Conservation (phyloP, 2,888 invertebrate genomes). For the Drosophila nigricruria region DNA sequence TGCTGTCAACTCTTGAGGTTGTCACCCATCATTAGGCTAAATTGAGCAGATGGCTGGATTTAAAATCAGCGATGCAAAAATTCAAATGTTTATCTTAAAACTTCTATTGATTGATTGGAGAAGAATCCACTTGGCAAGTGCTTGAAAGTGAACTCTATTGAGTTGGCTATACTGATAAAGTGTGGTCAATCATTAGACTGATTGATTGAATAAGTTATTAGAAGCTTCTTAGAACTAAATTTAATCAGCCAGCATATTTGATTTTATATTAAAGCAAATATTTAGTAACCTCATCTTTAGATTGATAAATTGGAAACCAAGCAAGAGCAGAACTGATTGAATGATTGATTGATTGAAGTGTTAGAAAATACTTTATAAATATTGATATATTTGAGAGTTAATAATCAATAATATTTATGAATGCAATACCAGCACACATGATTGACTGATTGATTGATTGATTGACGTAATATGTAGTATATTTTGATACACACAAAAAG, state of each 20-base stretch:
- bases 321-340: background rate
- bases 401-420: background rate
- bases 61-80: constrained; percentile 36
- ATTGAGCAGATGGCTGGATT: constrained; percentile 51
- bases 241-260: background rate
- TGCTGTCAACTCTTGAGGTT: constrained; percentile 54
- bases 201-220: background rate
- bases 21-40: constrained; percentile 31
- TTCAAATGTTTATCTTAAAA: constrained; percentile 18
- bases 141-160: background rate
- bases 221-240: too few relatives aligned
- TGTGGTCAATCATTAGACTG: background rate
- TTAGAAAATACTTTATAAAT: too few relatives aligned
- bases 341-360: constrained; percentile 2
- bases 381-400: background rate
- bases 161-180: background rate
- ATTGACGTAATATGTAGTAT: background rate
- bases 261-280: background rate
- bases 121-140: background rate
- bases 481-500: background rate
- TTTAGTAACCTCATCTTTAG: background rate
- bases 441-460: constrained; percentile 9
- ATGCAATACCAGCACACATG: background rate
- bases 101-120: constrained; percentile 39
- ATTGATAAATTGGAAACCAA: background rate